phyloP scores from a whole-genome alignment of 2,888 invertebrate species.

The Creontiades dilutus region DNA sequence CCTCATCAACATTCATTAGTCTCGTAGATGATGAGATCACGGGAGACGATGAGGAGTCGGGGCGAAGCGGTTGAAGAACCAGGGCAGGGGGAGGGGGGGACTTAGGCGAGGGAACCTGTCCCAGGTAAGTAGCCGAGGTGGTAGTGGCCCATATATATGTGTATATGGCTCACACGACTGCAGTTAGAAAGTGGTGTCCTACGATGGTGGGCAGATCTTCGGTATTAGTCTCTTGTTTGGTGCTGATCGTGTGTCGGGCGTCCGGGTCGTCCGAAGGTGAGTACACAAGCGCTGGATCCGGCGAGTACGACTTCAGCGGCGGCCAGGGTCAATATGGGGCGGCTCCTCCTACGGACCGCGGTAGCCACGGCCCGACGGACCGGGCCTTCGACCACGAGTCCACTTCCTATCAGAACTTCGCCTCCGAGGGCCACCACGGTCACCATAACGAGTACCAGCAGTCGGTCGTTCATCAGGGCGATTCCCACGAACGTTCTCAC shows the following conservation, averaged over 20 bases:
- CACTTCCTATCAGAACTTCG: slow-evolving; percentile 53
- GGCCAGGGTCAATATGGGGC: slow-evolving; percentile 49
- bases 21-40: neutral
- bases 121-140: neutral
- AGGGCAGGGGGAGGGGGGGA: neutral
- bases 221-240: neutral
- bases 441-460: slow-evolving; percentile 76
- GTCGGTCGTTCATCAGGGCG: slow-evolving; percentile 79
- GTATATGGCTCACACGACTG: slow-evolving; percentile 23
- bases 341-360: slow-evolving; percentile 14
- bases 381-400: slow-evolving; percentile 14
- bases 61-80: neutral
- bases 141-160: slow-evolving; percentile 34
- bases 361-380: slow-evolving; percentile 43
- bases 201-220: neutral
- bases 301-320: slow-evolving; percentile 65
- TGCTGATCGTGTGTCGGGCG: neutral
- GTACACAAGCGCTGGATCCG: slow-evolving; percentile 77
- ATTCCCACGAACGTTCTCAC: slow-evolving; percentile 76
- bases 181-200: slow-evolving; percentile 24
- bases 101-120: neutral
- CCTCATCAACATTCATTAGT: neutral
- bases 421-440: slow-evolving; percentile 76
- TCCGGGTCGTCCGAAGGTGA: slow-evolving; percentile 78
- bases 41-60: neutral